Conservation (phyloP, 2,113 vertebrate species). For the Ceyx melanurus region DNA sequence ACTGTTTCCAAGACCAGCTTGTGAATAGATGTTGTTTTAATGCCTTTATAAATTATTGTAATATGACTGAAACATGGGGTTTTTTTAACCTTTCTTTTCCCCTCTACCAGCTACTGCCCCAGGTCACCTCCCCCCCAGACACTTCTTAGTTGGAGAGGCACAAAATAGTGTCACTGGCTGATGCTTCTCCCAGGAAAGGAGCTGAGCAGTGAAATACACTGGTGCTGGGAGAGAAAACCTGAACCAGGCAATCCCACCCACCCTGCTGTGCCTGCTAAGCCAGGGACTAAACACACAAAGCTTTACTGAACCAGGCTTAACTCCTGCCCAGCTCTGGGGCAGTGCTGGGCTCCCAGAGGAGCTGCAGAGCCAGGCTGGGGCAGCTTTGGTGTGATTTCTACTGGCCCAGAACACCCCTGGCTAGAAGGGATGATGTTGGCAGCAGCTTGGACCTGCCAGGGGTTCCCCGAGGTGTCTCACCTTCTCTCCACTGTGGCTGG, state of each 20-base stretch:
- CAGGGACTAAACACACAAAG: background rate
- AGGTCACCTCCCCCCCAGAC: background rate
- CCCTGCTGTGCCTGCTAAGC: background rate
- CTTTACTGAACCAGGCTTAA: background rate
- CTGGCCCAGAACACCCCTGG: background rate
- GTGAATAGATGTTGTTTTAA: conserved; percentile 39
- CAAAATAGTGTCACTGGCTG: rapidly evolving
- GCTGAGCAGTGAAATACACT: background rate
- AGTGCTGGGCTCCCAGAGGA: background rate
- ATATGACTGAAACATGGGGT: background rate
- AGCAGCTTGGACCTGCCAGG: background rate
- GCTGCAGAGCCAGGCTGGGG: rapidly evolving
- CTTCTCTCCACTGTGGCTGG: background rate
- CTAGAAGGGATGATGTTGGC: background rate
- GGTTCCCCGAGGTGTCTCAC: background rate
- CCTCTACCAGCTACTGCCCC: rapidly evolving
- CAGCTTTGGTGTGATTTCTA: background rate
- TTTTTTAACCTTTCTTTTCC: background rate
- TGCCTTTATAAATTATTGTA: conserved; percentile 70
- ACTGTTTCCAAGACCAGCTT: conserved; percentile 20
- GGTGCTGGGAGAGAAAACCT: background rate
- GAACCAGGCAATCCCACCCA: rapidly evolving
- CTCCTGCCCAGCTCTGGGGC: background rate
- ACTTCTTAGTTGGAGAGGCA: background rate
- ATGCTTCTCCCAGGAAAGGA: background rate